Conservation (phyloP, 2,888 invertebrate species). For the Agonopterix heracliana region DNA sequence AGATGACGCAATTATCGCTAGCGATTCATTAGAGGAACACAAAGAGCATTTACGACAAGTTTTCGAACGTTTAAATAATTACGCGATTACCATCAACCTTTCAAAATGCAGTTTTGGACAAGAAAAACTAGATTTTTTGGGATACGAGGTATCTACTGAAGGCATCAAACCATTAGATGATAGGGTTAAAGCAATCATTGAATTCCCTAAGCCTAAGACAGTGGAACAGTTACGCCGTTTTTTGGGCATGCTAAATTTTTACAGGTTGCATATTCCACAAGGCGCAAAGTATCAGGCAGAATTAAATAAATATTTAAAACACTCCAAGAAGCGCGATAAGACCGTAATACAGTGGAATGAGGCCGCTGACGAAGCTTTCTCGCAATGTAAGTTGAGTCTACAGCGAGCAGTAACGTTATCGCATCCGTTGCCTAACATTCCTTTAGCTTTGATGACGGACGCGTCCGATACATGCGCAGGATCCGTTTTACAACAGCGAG, state of each 20-base stretch:
- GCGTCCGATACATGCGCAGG: constrained; percentile 34
- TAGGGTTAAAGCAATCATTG: constrained; percentile 12
- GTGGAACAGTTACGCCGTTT: constrained; percentile 9
- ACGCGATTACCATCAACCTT: constrained; percentile 14
- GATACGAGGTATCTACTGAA: constrained; percentile 7
- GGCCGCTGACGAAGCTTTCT: constrained; percentile 12
- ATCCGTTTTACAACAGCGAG: constrained; percentile 30
- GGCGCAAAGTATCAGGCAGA: constrained; percentile 4
- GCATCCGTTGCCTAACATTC: constrained; percentile 12
- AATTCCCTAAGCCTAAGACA: constrained; percentile 10
- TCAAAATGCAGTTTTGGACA: constrained; percentile 13
- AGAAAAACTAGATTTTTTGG: constrained; percentile 13
- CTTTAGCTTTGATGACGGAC: constrained; percentile 16
- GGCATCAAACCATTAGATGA: constrained; percentile 8
- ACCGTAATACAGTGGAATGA: constrained; percentile 15
- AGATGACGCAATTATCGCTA: constrained; percentile 29
- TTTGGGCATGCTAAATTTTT: constrained; percentile 13
- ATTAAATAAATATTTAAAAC: constrained; percentile 11
- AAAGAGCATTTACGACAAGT: constrained; percentile 4
- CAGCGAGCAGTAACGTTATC: constrained; percentile 8
- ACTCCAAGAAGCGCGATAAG: constrained; percentile 18
- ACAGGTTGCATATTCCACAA: constrained; percentile 5
- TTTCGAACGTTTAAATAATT: constrained; percentile 12
- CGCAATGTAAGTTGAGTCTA: constrained; percentile 12
- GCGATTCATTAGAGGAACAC: background rate